Base-by-base conservation (phyloP, 2,888 invertebrate species). In the Epirrhoe tristata region DNA sequence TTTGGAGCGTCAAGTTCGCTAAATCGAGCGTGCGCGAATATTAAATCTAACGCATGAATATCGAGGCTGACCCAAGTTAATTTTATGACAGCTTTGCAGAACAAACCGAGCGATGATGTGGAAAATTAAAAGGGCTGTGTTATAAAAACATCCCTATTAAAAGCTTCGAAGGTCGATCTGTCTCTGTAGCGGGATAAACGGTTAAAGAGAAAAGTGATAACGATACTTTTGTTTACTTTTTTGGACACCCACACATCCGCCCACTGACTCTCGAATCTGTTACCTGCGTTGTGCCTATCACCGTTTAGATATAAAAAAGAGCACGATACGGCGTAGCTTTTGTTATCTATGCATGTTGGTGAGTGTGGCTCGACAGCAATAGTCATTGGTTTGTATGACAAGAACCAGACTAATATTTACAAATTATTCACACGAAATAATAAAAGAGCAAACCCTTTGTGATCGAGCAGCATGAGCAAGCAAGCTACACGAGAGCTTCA, bases 91-190 rank as follows among this genome's bases (percentile, higher is more conserved):
- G 76, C 75, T 74, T 69, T 74, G 48, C 70, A 75, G 71, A 78
- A 69, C 70, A 70, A 87, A 80, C 80, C 83, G 82, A 80, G 85
- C 88, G 79, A 71, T 80, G 77, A 87, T 79, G 76, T 84, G 87
- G 86, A 91, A 90, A 86, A 86, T 86, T 81, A 79, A 82, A 87
- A 85, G 84, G 87, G 83, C 77, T 78, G 77, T 73, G 64, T 72
- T 72, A 73, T 75, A 74, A 73, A 74, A 74, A 65, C 64, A 59
- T 67, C 60, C 67, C 75, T 81, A 79, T 81, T 84, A 84, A 81
- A 81, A 84, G 70, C 74, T 77, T 60, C 73, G 76, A 67, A 69
- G 71, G 71, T 70, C 70, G 58, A 46, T 48, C 24, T 55, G 55
- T 61, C 69, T 71, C 65, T 54, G n/a, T 39, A 64, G 63, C 67